phyloP scores from a whole-genome alignment of 1,140 invertebrate species.

The Lordiphosa stackelbergi region DNA sequence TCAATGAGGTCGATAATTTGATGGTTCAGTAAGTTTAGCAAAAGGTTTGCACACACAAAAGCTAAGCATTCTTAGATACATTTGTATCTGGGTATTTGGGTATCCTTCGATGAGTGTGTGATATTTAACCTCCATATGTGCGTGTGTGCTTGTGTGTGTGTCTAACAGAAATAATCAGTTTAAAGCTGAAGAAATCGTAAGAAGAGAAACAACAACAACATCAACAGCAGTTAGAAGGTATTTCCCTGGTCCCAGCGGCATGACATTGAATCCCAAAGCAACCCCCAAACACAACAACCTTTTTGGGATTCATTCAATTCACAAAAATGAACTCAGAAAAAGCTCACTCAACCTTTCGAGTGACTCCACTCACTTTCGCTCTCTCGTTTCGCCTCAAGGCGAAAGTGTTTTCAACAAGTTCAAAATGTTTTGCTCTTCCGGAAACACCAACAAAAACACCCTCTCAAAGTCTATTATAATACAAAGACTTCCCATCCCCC shows the following conservation, averaged over 20 bases:
- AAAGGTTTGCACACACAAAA: slow-evolving; percentile 33
- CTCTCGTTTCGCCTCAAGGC: slow-evolving; percentile 24
- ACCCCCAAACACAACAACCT: slow-evolving; percentile 46
- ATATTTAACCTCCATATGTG: slow-evolving; percentile 66
- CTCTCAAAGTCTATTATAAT: slow-evolving; percentile 58
- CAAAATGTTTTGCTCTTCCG: slow-evolving; percentile 52
- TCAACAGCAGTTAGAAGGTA: slow-evolving; percentile 53
- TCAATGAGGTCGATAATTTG: slow-evolving; percentile 74
- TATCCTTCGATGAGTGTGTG: slow-evolving; percentile 69
- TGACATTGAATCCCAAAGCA: slow-evolving; percentile 77
- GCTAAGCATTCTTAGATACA: slow-evolving; percentile 39
- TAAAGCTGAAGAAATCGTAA: slow-evolving; percentile 70
- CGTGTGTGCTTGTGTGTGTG: slow-evolving; percentile 8
- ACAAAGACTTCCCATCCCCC: slow-evolving; percentile 33
- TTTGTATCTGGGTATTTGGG: slow-evolving; percentile 32
- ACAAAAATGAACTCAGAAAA: slow-evolving; percentile 42
- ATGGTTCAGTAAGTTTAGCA: slow-evolving; percentile 55
- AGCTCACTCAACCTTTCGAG: slow-evolving; percentile 47
- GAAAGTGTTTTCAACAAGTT: slow-evolving; percentile 75
- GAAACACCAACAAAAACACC: slow-evolving; percentile 39
- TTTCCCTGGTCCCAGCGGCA: slow-evolving; percentile 77
- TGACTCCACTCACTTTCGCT: slow-evolving; percentile 43
- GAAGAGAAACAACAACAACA: slow-evolving; percentile 36
- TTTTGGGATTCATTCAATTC: slow-evolving; percentile 44
- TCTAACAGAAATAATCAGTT: slow-evolving; percentile 69